phyloP scores from a whole-genome alignment of 2,113 vertebrate species.

The Gambusia holbrooki region DNA sequence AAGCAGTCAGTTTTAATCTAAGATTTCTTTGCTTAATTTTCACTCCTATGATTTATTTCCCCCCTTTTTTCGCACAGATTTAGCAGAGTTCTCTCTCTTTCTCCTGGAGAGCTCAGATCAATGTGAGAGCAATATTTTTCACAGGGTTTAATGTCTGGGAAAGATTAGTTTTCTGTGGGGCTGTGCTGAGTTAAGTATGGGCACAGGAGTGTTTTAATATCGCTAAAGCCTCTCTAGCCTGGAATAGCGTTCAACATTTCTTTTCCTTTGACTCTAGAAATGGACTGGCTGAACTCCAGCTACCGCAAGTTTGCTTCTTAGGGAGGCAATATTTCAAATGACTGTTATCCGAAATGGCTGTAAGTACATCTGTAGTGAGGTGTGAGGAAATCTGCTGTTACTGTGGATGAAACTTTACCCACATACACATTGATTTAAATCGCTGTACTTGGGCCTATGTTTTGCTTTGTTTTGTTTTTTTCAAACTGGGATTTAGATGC shows the following conservation, averaged over 20 bases:
- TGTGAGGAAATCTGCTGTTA: constrained; percentile 31
- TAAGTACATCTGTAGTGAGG: constrained; percentile 33
- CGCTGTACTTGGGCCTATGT: background rate
- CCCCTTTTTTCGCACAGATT: constrained; percentile 17
- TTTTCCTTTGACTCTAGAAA: constrained; percentile 30
- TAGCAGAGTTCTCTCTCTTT: constrained; percentile 25
- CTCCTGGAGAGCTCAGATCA: constrained; percentile 50
- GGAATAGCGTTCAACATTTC: constrained; percentile 46
- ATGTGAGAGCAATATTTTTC: constrained; percentile 55
- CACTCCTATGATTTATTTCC: constrained; percentile 21
- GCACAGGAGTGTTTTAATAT: constrained; percentile 42
- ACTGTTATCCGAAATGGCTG: constrained; percentile 27
- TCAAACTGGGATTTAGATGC: background rate
- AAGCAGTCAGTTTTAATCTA: constrained; percentile 30
- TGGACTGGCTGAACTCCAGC: constrained; percentile 31
- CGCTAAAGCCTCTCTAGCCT: constrained; percentile 24
- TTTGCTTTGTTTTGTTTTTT: background rate
- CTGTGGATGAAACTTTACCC: constrained; percentile 13
- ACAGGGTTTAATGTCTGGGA: constrained; percentile 44
- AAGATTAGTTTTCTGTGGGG: constrained; percentile 50
- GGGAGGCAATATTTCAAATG: constrained; percentile 21
- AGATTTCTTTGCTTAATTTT: constrained; percentile 55
- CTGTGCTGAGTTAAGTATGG: constrained; percentile 40
- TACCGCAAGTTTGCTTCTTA: constrained; percentile 26
- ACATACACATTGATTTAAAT: background rate